phyloP scores from a whole-genome alignment of 2,113 vertebrate genomes.

The Lophotis ruficrista region DNA sequence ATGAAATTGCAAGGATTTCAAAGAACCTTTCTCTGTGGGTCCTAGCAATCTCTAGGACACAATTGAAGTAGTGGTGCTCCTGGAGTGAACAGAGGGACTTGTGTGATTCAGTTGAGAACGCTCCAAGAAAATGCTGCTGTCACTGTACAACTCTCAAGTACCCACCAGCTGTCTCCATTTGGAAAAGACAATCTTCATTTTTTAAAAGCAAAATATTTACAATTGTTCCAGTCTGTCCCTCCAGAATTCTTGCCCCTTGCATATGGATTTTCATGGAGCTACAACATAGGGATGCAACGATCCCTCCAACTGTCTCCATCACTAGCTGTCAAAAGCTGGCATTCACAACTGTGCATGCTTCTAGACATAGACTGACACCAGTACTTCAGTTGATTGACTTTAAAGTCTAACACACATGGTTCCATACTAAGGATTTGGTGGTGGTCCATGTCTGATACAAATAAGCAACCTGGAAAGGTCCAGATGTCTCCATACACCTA shows the following conservation, averaged over 20 bases:
- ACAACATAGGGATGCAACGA: neutral
- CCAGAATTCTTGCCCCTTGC: neutral
- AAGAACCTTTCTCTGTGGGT: neutral
- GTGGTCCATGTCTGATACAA: neutral
- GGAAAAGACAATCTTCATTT: conserved; percentile 13
- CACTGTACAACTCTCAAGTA: neutral
- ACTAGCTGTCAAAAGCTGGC: neutral
- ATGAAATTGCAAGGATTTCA: conserved; percentile 30
- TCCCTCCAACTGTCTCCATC: neutral
- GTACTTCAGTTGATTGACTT: neutral
- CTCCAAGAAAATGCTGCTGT: conserved; percentile 35
- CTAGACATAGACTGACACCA: conserved; percentile 5
- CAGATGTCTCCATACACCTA: neutral
- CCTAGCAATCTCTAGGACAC: neutral
- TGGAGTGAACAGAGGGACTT: neutral
- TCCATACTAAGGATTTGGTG: neutral
- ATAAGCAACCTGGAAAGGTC: neutral
- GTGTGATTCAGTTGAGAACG: neutral
- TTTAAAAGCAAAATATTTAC: conserved; percentile 60
- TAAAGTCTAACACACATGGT: conserved; percentile 1
- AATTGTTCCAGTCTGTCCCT: conserved; percentile 25
- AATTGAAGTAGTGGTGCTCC: neutral
- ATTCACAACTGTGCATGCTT: neutral
- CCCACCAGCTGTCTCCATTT: conserved; percentile 38
- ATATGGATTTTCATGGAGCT: conserved; percentile 15